Evolutionary conservation across 2,113 vertebrate species (phyloP), one percentile per base, ranked within the genome.

Genomic region (Patagioenas fasciata): DNA sequence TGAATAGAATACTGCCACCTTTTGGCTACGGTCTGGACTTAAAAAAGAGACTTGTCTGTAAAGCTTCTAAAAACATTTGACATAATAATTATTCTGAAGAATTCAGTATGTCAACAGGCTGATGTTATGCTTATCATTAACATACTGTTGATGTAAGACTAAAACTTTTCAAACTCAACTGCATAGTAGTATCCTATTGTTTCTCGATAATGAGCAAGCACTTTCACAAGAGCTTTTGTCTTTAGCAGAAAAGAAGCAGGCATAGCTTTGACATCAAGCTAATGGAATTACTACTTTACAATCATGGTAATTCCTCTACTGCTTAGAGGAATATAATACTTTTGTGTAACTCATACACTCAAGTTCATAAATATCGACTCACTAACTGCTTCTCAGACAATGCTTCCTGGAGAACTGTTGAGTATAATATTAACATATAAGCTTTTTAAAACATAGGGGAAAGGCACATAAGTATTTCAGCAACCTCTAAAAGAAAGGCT

Each of bases 1-100:
- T 95, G 95, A 88, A 97, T 96, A 97, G 77, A 96, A 97, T 79
- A 87, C 96, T 97, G 96, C 96, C 96, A 97, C 96, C 96, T 97
- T 97, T 97, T 97, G 96, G 96, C 47, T 95, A 92, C 79, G 61
- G 69, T 94, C 83, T 65, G 70, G 95, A 87, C 80, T 84, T 91
- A 85, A 94, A 97, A 94, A 81, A 21, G 5, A 61, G 71, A 65
- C n/a, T 70, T 94, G 57, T 84, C 66, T 34, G 44, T 66, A 93
- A 86, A 93, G 86, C 85, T 71, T 74, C 40, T 79, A 93, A 79
- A 91, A 92, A 26, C 9, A 75, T 61, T 65, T 42, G 28, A 90
- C 21, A 47, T 19, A 85, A 74, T 11, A 15, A 88, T 56, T 92
- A 79, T 42, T 89, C 56, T 69, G 34, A 89, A 93, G 36, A 80